Conservation (phyloP, 1,140 invertebrate species). For the Paralvinella palmiformis region DNA sequence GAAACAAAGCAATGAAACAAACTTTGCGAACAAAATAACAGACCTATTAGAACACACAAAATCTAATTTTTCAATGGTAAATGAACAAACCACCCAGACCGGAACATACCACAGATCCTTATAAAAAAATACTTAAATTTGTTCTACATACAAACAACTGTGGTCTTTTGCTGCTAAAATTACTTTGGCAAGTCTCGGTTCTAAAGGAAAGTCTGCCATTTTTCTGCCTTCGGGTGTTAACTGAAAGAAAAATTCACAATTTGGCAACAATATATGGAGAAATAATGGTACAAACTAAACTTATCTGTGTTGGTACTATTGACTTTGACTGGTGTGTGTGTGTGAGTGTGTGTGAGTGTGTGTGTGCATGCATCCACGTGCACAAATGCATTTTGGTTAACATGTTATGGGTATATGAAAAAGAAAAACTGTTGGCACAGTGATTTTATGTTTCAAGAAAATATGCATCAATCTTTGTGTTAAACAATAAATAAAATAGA, state of each 20-base stretch:
- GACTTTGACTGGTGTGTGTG: no score
- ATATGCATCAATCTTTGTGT: no score
- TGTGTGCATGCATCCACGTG: no score
- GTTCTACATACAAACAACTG: conserved; percentile 62
- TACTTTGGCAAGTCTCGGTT: conserved; percentile 82
- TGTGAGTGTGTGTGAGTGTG: no score
- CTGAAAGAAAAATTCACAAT: conserved; percentile 31
- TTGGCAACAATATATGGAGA: no score
- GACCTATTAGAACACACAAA: neutral
- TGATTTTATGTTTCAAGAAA: no score
- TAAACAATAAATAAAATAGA: no score
- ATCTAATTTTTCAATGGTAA: conserved; percentile 86
- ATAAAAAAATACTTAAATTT: neutral
- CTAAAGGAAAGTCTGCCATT: conserved; percentile 87
- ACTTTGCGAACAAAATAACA: neutral
- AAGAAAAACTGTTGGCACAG: no score
- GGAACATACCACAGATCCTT: neutral
- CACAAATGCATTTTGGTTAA: no score
- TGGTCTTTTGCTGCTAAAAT: conserved; percentile 70
- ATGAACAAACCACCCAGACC: conserved; percentile 59
- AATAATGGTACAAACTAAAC: no score
- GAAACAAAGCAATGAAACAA: conserved; percentile 27
- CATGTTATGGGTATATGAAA: no score
- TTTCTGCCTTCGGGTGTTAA: conserved; percentile 75
- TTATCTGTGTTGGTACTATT: no score